Evolutionary conservation across 2,797 vertebrate genomes (phyloP), one percentile per base, ranked within the genome.

Genomic region (Phoxinus dragarum): DNA sequence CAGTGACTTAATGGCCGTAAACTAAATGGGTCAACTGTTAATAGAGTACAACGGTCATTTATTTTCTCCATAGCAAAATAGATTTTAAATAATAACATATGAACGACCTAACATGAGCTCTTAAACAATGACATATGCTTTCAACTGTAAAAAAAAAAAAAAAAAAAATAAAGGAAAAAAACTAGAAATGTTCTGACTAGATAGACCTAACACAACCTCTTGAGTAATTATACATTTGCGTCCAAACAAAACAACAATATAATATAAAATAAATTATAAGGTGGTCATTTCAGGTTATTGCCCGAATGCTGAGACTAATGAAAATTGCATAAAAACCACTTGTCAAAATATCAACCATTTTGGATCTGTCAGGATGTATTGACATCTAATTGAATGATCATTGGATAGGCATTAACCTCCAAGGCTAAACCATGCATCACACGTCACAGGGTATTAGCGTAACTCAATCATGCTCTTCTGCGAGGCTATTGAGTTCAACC

Each of bases 301-400:
- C 17, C 38, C 64, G 40, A 47, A 11, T 34, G 19, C 69, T 61
- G 40, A 44, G 11, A 61, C 40, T 47, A 61, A 71, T 56, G 23
- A 8, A 38, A 54, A 69, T 14, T 47, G 40, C 17, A 4, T 49
- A 80, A 36, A 68, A 69, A 11, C 5, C 47, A 75, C 72, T 67
- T 56, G 40, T n/a, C 16, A 86, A 72, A 86, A 86, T 68, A n/a
- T 44, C n/a, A 42, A 19, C 23, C 5, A 7, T 23, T 52, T 19
- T 27, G 19, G 42, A 44, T 27, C 38, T 31, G 23, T 68, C 67
- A 54, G 19, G 42, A 54, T 16, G 44, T 49, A 81, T 31, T 61
- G 82, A 77, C 86, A 64, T 52, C 54, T 81, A 54, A 84, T 23
- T 84, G 31, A 84, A 76, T 81, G 71, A 77, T 69, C 40, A 71